Evolutionary conservation across 2,888 invertebrate species (phyloP).

Genomic region (Autographa gamma): DNA sequence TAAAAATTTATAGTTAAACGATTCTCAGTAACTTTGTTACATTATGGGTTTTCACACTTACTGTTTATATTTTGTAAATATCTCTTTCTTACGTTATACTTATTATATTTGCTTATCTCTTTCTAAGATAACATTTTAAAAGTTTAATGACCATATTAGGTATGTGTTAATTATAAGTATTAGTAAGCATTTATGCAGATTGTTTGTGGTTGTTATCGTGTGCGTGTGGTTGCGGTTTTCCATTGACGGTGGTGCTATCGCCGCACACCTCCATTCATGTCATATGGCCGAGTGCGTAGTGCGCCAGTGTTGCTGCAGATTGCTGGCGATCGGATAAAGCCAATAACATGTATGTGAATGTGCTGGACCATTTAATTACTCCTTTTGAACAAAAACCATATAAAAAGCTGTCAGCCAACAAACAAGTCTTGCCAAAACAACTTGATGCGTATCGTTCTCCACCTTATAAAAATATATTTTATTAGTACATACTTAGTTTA

Average conservation of each 20-base stretch:
- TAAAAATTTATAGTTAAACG: too few species aligned
- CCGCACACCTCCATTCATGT: neutral
- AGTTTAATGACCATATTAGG: too few species aligned
- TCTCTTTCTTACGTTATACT: too few species aligned
- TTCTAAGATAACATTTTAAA: too few species aligned
- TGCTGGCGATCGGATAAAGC: too few species aligned
- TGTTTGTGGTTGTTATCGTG: neutral
- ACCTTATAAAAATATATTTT: neutral
- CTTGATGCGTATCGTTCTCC: neutral
- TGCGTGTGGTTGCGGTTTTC: slow-evolving; percentile 18
- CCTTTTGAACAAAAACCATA: too few species aligned
- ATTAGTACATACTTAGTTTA: neutral
- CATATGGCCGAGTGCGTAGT: neutral
- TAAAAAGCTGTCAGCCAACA: neutral
- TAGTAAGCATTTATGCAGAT: neutral
- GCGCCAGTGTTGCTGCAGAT: neutral
- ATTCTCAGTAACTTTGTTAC: too few species aligned
- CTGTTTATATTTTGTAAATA: too few species aligned
- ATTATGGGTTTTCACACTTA: too few species aligned
- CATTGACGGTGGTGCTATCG: slow-evolving; percentile 24
- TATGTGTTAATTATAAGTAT: neutral
- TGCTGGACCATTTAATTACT: too few species aligned
- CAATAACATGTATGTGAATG: too few species aligned
- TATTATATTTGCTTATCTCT: too few species aligned
- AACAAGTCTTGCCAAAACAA: neutral